Evolutionary conservation across 2,113 vertebrate genomes (phyloP), one percentile per base, ranked within the genome.

Genomic region (Catharus bicknelli): DNA sequence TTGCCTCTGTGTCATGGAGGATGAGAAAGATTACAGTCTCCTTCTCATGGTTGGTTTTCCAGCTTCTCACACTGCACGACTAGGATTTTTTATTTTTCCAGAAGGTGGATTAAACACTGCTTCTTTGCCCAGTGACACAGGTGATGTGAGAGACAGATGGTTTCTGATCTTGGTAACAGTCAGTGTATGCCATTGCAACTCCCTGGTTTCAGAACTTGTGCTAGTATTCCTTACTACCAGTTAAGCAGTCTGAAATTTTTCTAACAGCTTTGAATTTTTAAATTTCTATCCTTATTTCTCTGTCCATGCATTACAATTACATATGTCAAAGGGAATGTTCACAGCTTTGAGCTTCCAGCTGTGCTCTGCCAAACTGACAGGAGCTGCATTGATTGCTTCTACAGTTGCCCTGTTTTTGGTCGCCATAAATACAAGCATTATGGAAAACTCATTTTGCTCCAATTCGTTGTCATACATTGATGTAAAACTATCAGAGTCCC

Each of bases 291-390:
- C 18, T 45, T 1, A 0, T 76, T 90, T 94, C 29, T 85, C 18
- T 67, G 21, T 18, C 30, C 19, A 2, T 58, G 23, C 45, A 19
- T 50, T 81, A 23, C 45, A 83, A 61, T 72, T 32, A 18, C 8
- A 15, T 5, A 0, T 32, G 6, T 82, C 16, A 57, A 3, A 34
- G 34, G 8, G 18, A 69, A 15, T 12, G 16, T 75, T 90, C 57
- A 53, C 11, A 61, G 64, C n/a, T 93, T 85, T 80, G 61, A 70
- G 50, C 42, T 86, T 90, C 69, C 62, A 90, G 66, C n/a, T 93
- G 66, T 68, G 40, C 29, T 77, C 43, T 94, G n/a, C 53, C 19
- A 55, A 77, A 61, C n/a, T 79, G 90, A 38, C 22, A n/a, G 48
- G 67, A 83, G 18, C 32, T 86, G 27, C 29, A 7, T 13, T 76